A percentile compares a stretch with the other conserved stretches of the same genome.
Conservation (phyloP, 2,888 invertebrate genomes). For the Hermodice carunculata region DNA sequence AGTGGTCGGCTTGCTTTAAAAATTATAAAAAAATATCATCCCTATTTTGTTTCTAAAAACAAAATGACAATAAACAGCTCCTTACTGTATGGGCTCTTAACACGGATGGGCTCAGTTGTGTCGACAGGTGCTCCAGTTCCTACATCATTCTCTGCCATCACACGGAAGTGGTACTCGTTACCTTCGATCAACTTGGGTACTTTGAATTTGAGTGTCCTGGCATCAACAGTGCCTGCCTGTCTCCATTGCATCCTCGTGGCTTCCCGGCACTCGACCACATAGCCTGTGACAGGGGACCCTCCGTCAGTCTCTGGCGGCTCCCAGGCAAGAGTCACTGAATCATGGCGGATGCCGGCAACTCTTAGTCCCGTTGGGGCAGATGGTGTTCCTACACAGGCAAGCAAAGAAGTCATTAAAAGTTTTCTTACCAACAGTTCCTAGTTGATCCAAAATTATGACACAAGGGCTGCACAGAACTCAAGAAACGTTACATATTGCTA, state of each 20-base stretch:
- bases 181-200: slow-evolving; percentile 66
- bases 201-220: slow-evolving; percentile 46
- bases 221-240: slow-evolving; percentile 49
- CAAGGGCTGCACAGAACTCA: too few species aligned
- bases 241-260: slow-evolving; percentile 57
- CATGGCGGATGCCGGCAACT: slow-evolving; percentile 37
- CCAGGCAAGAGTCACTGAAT: slow-evolving; percentile 65
- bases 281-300: slow-evolving; percentile 62
- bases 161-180: slow-evolving; percentile 67
- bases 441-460: not conserved
- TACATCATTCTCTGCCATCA: slow-evolving; percentile 71
- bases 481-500: too few species aligned
- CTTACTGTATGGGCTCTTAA: slow-evolving; percentile 77
- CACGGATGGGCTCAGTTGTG: slow-evolving; percentile 36
- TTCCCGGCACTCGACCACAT: slow-evolving; percentile 57
- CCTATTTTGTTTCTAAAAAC: too few species aligned
- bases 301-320: slow-evolving; percentile 63
- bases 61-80: too few species aligned
- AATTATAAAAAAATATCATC: too few species aligned
- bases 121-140: slow-evolving; percentile 83
- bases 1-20: too few species aligned
- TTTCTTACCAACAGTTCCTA: not conserved
- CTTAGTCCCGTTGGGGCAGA: slow-evolving; percentile 36
- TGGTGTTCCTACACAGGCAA: slow-evolving; percentile 35
- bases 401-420: not conserved